A percentile compares a stretch with the other conserved stretches of the same genome.
phyloP scores from a whole-genome alignment of 2,113 vertebrate genomes.

The Trogon surrucura region DNA sequence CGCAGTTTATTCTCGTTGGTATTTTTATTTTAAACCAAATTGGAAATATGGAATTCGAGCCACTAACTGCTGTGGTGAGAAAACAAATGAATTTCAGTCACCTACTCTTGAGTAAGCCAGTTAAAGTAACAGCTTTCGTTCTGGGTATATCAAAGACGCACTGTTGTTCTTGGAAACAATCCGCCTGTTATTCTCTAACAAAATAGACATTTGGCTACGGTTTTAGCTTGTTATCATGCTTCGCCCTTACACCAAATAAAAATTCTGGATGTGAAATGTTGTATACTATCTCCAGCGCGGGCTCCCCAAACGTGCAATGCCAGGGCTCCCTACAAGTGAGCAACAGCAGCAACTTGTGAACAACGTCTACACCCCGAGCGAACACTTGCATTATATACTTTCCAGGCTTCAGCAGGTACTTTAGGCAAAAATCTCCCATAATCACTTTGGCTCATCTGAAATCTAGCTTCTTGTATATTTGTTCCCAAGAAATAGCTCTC shows the following conservation, averaged over 20 bases:
- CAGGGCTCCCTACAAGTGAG: conserved; percentile 3
- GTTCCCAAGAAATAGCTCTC: neutral
- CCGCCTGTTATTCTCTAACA: conserved; percentile 60
- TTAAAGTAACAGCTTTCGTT: conserved; percentile 63
- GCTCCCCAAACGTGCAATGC: neutral
- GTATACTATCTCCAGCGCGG: conserved; percentile 6
- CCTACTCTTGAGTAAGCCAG: conserved; percentile 44
- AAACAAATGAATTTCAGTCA: conserved; percentile 32
- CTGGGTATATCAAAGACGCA: conserved; percentile 57
- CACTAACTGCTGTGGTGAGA: conserved; percentile 23
- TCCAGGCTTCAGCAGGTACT: neutral
- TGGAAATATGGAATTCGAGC: neutral
- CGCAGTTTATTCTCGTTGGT: neutral
- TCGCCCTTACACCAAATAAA: conserved; percentile 55
- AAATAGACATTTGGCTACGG: conserved; percentile 68
- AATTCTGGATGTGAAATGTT: conserved; percentile 52
- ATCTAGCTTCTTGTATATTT: neutral
- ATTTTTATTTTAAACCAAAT: conserved; percentile 34
- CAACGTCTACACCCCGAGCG: neutral
- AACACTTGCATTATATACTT: neutral
- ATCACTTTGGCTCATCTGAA: neutral
- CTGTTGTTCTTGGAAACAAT: conserved; percentile 70
- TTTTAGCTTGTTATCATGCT: conserved; percentile 61
- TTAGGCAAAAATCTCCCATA: neutral
- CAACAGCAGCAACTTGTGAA: neutral